Conservation (phyloP, 1,140 invertebrate species). For the Lysiphlebus fabarum region DNA sequence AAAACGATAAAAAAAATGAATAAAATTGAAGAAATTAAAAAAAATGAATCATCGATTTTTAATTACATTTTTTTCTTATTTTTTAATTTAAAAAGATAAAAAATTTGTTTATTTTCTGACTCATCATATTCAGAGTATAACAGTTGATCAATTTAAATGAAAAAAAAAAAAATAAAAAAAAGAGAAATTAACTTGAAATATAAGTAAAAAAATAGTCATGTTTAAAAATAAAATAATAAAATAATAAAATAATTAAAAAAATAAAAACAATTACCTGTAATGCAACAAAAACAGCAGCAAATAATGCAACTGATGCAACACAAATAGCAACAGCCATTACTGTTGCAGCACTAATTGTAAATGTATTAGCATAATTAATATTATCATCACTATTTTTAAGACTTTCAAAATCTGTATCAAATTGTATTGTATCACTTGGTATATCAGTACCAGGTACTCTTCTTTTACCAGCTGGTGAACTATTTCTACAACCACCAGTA, state of each 20-base stretch:
- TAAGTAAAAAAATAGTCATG: no score
- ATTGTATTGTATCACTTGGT: constrained; percentile 47
- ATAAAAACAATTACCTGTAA: constrained; percentile 59
- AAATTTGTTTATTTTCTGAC: no score
- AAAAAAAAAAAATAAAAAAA: constrained; percentile 12
- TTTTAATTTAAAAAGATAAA: no score
- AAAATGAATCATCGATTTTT: not conserved
- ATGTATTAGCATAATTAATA: constrained; percentile 45
- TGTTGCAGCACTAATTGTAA: constrained; percentile 61
- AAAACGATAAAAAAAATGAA: not conserved
- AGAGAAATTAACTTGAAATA: not conserved
- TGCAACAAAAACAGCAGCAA: constrained; percentile 65
- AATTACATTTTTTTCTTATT: no score
- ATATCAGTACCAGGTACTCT: constrained; percentile 63
- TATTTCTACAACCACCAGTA: constrained; percentile 67
- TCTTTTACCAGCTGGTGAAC: constrained; percentile 72
- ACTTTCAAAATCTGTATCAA: constrained; percentile 38
- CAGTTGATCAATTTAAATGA: not conserved
- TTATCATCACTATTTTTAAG: constrained; percentile 41
- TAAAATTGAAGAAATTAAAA: not conserved
- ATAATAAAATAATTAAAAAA: not conserved
- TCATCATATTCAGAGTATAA: no score
- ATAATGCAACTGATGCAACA: constrained; percentile 63
- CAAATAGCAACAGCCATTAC: constrained; percentile 65
- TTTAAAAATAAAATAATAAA: constrained; percentile 1